These are phyloP conservation scores for Epicampocera succincta DNA, from an alignment of 2,888 invertebrate genomes.

Conservation along the genomic window DNA sequence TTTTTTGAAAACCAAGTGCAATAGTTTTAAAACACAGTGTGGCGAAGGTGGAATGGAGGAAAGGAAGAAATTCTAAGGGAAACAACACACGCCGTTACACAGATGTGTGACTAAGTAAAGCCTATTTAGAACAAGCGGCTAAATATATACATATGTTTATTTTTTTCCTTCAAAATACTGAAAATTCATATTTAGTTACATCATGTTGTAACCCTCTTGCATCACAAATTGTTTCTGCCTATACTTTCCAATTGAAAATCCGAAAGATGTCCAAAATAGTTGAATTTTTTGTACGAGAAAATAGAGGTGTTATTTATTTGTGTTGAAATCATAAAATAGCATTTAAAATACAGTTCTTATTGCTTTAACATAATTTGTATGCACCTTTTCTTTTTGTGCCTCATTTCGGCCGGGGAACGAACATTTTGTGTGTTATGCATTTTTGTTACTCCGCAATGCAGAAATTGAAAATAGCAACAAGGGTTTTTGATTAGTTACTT, in stretches of 20 bases:
- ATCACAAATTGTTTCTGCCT: slow-evolving; percentile 78
- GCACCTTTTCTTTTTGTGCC: slow-evolving; percentile 80
- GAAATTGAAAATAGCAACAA: neutral
- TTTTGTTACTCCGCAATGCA: neutral
- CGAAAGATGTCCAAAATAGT: neutral
- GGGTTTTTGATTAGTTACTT: neutral
- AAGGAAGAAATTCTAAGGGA: too few relatives aligned
- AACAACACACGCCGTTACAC: too few relatives aligned
- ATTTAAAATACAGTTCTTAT: neutral
- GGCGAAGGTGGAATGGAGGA: too few relatives aligned
- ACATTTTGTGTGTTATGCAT: slow-evolving; percentile 77
- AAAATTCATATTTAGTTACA: slow-evolving; percentile 73
- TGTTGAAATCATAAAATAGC: neutral
- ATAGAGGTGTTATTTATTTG: slow-evolving; percentile 10
- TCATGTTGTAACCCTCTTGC: slow-evolving; percentile 77
- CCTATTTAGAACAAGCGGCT: too few relatives aligned
- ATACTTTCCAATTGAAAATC: slow-evolving; percentile 46
- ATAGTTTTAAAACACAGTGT: too few relatives aligned
- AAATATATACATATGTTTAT: too few relatives aligned
- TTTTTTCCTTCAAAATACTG: neutral
- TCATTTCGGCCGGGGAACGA: slow-evolving; percentile 80
- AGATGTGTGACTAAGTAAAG: too few relatives aligned
- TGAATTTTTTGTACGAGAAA: neutral
- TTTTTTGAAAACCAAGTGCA: too few relatives aligned
- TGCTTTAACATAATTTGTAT: slow-evolving; percentile 29